Evolutionary conservation across 2,797 vertebrate species (phyloP), one percentile per base, ranked within the genome.

Genomic region (Cynodonichthys magdalenae): DNA sequence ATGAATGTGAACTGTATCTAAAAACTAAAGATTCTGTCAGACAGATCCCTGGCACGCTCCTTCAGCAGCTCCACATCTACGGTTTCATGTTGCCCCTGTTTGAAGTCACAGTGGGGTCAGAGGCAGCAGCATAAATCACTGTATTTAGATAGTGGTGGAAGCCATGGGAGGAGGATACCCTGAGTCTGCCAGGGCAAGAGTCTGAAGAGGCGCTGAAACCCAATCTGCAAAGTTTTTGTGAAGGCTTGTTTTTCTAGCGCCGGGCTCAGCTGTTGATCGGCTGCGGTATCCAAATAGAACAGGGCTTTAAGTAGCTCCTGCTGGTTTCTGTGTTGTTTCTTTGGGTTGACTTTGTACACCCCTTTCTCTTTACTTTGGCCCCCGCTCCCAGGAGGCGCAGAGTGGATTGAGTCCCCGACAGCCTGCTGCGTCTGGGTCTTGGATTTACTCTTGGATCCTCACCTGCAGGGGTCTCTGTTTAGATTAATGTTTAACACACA

Each of bases 121-220:
- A 90, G 92, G 88, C 88, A 78, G 49, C 63, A 87, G 90, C 91
- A 95, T 94, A 94, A 95, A 95, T 95, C 94, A 95, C 80, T 53
- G 82, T 63, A 85, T 48, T 61, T 56, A 50, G 58, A 64, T 63
- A 68, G 54, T 54, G 61, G 41, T 31, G 67, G 48, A 63, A 64
- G 57, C 68, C 57, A 57, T 47, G 58, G 54, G 69, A 66, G 66
- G 61, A 84, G 45, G 57, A 70, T 53, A 68, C 68, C 63, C 70
- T 48, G 59, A 50, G 46, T 58, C 52, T 67, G 53, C 57, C 0
- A 28, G 63, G 60, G 39, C 27, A 51, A 59, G 61, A 61, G 80
- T 74, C 77, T 80, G 72, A 69, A 52, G 83, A 89, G 75, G 87
- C 87, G 66, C 85, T 94, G 94, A 96, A 96, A 97, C 90, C 88